phyloP scores from a whole-genome alignment of 2,113 vertebrate genomes.

The Amphiprion percula region DNA sequence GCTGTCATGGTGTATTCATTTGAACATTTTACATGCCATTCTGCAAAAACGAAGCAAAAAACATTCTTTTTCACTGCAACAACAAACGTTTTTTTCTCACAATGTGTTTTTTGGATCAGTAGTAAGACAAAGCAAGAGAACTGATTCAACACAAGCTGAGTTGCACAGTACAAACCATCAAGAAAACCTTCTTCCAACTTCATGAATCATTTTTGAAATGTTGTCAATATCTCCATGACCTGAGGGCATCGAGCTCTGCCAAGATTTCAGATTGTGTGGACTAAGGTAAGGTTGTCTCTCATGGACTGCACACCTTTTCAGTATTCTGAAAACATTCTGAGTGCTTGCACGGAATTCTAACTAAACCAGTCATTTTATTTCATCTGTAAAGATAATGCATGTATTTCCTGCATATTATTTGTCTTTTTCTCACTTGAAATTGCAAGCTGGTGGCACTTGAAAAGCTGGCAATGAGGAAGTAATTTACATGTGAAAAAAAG shows the following conservation, averaged over 20 bases:
- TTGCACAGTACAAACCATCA: too few relatives aligned
- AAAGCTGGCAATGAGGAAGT: neutral
- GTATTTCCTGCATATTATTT: neutral
- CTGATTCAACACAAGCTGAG: too few relatives aligned
- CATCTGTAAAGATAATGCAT: neutral
- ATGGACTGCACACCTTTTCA: neutral
- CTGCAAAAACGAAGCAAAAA: too few relatives aligned
- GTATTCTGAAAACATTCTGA: neutral
- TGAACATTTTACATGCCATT: too few relatives aligned
- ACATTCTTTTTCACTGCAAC: too few relatives aligned
- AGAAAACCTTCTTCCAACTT: neutral
- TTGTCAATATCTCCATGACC: neutral
- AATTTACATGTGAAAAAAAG: conserved; percentile 20
- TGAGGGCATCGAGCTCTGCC: neutral
- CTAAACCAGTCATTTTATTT: neutral
- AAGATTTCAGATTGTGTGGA: neutral
- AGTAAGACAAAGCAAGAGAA: too few relatives aligned
- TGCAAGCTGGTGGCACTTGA: neutral
- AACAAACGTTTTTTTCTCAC: too few relatives aligned
- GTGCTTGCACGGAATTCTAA: neutral
- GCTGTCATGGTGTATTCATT: too few relatives aligned
- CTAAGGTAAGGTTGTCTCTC: neutral
- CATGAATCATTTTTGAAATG: neutral
- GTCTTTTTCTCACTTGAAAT: neutral
- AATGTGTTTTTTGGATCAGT: too few relatives aligned